These are phyloP conservation scores for Willowsia nigromaculata DNA, from an alignment of 2,888 invertebrate genomes.

Conservation along the genomic window DNA sequence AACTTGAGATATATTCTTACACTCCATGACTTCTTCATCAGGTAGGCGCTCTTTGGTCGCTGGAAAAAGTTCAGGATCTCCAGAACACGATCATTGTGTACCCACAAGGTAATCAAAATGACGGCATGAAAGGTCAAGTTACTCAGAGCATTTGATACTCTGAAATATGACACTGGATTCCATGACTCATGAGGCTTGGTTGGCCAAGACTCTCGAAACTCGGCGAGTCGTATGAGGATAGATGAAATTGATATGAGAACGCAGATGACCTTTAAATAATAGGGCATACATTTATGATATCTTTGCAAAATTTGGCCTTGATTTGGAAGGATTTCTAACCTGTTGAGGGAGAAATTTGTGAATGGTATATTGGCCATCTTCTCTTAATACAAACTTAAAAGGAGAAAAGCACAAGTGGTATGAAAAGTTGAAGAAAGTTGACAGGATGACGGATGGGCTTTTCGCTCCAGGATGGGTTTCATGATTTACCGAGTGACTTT, in stretches of 20 bases:
- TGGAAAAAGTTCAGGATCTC: constrained; percentile 36
- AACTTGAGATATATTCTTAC: background rate
- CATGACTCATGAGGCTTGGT: constrained; percentile 6
- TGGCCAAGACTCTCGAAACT: constrained; percentile 34
- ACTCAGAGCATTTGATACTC: constrained; percentile 37
- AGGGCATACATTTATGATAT: background rate
- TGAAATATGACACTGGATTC: constrained; percentile 50
- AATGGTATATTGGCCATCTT: background rate
- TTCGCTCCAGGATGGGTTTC: background rate
- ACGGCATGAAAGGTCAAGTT: constrained; percentile 31
- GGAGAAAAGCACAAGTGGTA: constrained; percentile 28
- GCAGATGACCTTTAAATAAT: background rate
- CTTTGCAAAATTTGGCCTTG: background rate
- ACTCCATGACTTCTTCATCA: background rate
- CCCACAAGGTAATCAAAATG: constrained; percentile 11
- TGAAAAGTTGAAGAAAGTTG: constrained; percentile 13
- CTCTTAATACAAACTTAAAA: background rate
- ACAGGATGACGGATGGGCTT: background rate
- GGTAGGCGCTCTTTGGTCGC: background rate
- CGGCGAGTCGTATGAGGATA: constrained; percentile 14
- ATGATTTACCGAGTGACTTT: background rate
- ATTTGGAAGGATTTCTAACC: background rate
- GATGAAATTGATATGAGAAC: background rate
- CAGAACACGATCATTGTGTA: background rate
- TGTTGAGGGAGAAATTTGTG: constrained; percentile 24